Conservation (phyloP, 1,140 invertebrate species). For the Lepidurus packardi region DNA sequence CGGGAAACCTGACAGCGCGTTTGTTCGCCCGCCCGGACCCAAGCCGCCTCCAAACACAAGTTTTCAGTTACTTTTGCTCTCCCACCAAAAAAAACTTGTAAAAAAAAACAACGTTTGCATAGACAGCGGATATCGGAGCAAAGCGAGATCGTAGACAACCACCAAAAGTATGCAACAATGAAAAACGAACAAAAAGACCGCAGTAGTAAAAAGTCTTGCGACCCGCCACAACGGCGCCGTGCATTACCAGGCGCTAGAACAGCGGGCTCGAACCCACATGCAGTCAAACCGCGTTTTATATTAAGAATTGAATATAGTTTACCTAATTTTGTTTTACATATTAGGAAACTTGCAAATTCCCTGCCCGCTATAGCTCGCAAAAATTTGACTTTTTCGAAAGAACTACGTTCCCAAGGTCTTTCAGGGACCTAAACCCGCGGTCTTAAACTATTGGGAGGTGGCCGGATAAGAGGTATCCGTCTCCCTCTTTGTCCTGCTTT, state of each 20-base stretch:
- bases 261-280: too few species aligned
- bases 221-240: too few species aligned
- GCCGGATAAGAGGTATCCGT: background rate
- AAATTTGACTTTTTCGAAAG: background rate
- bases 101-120: background rate
- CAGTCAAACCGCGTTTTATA: too few species aligned
- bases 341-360: too few species aligned
- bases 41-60: background rate
- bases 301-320: too few species aligned
- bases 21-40: background rate
- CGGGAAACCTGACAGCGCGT: constrained; percentile 17
- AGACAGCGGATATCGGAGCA: too few species aligned
- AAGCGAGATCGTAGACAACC: too few species aligned
- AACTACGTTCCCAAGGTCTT: background rate
- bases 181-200: too few species aligned
- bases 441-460: background rate
- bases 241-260: too few species aligned
- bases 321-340: too few species aligned
- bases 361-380: background rate
- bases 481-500: background rate
- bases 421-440: background rate
- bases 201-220: too few species aligned
- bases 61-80: background rate
- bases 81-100: background rate
- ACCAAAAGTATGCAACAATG: too few species aligned